Percentiles rank a stretch among this genome's conserved stretches.
Evolutionary conservation across 2,888 invertebrate genomes (phyloP).

Genomic region (Mimachlamys varia): DNA sequence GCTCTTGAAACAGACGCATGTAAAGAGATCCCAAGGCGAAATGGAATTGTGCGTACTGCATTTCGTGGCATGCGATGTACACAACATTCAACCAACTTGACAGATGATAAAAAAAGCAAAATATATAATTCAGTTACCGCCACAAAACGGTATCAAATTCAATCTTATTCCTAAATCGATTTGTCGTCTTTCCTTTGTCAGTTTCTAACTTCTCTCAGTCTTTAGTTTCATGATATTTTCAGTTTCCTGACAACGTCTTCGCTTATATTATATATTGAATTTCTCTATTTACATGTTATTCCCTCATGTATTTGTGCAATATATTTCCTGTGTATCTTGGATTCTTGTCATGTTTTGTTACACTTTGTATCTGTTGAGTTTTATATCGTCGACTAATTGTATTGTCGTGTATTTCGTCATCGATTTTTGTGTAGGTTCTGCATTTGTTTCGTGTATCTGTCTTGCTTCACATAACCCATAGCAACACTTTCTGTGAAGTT

Average conservation of each 20-base stretch:
- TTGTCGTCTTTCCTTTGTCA: not conserved
- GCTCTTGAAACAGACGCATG: too few species aligned
- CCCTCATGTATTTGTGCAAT: not conserved
- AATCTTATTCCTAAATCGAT: not conserved
- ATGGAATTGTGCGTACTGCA: too few species aligned
- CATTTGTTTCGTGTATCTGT: not conserved
- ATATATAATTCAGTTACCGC: not conserved
- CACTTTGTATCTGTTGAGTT: not conserved
- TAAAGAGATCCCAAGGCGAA: too few species aligned
- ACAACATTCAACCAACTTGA: not conserved
- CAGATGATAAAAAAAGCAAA: not conserved
- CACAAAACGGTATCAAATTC: not conserved
- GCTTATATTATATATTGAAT: not conserved
- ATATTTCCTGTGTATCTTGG: not conserved
- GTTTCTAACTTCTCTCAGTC: not conserved
- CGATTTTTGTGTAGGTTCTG: not conserved
- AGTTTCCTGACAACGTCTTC: conserved; percentile 13
- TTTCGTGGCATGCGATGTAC: not conserved
- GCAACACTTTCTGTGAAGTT: not conserved
- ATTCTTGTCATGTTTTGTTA: not conserved
- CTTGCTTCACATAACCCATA: not conserved
- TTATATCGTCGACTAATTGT: not conserved
- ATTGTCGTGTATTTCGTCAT: not conserved
- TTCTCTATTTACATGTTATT: not conserved
- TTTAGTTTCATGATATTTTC: not conserved